phyloP scores from a whole-genome alignment of 2,888 invertebrate species.

The Caenorhabditis parvicauda region DNA sequence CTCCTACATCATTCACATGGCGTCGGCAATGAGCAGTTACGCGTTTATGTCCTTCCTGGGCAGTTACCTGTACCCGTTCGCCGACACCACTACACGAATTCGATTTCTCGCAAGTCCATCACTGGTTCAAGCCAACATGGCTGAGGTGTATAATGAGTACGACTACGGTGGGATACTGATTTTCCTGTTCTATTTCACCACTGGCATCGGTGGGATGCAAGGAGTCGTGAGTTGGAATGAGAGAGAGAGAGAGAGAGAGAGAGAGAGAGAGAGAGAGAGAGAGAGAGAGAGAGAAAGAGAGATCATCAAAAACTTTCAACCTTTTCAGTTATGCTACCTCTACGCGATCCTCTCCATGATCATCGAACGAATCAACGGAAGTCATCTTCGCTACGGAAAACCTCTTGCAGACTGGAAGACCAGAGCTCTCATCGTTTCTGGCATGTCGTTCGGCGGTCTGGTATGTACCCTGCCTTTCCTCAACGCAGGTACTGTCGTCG shows the following conservation, averaged over 20 bases:
- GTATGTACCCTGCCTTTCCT: slow-evolving; percentile 18
- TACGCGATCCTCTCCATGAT: slow-evolving; percentile 19
- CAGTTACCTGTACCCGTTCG: background rate
- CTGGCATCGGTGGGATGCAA: slow-evolving; percentile 12
- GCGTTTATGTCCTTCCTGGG: slow-evolving; percentile 13
- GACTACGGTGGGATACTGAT: no score
- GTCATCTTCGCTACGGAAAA: slow-evolving; percentile 17
- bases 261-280: no score
- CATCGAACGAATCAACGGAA: slow-evolving; percentile 20
- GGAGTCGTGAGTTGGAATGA: slow-evolving; percentile 2
- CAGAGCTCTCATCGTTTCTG: slow-evolving; percentile 10
- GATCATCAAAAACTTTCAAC: background rate
- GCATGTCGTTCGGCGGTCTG: slow-evolving; percentile 7
- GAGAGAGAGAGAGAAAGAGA: no score
- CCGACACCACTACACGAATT: no score
- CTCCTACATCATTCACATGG: slow-evolving; percentile 10
- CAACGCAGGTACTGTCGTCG: slow-evolving; percentile 7
- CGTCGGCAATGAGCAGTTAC: slow-evolving; percentile 6
- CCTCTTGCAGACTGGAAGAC: slow-evolving; percentile 17
- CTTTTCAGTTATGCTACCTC: background rate
- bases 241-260: background rate
- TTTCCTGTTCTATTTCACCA: slow-evolving; percentile 14
- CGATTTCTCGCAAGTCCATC: no score
- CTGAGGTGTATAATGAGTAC: no score
- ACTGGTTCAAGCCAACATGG: no score